Base-by-base conservation (phyloP, 1,140 invertebrate genomes). In the Zaprionus davidi region DNA sequence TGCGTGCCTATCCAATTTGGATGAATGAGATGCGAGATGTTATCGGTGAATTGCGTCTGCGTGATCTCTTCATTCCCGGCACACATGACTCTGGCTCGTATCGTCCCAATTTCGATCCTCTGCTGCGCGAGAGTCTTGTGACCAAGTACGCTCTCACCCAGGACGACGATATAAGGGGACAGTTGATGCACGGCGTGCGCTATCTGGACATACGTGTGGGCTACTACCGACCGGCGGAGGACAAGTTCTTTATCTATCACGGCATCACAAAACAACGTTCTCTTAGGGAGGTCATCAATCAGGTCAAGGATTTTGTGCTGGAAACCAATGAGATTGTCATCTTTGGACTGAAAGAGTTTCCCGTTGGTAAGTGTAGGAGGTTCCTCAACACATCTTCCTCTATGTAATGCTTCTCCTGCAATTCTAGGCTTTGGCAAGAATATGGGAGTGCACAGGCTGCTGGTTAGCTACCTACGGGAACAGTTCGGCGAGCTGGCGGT, bases 51-150 rank as follows among this genome's bases (percentile, higher is more conserved):
- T 65, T 93, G 36, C 91, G 83, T 44, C 73, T 96, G 36, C 82
- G 92, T 11, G 93, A 95, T 58, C 75, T 95, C 2, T 95, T 95
- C 68, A 88, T 96, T 57, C 95, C 95, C 0, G 95, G 95, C 12
- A 95, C 94, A 3, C 95, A 96, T 74, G 94, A 96, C 73, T 94
- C 95, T 2, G 95, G 94, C 12, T 93, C 94, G 3, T 95, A 94
- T 78, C 88, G 92, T 3, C 81, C 92, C n/a, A 93, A 94, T 74
- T 86, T 93, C 38, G 82, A 92, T 31, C 76, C 87, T 0, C 51
- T 81, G 15, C 60, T 73, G 2, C 76, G 75, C 1, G 93, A 94
- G 34, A 93, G 85, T 56, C 38, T 94, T 2, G 85, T 94, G 0
- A 93, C 93, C 0, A 93, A 93, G 71, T 94, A 94, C 34, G 91